Conservation (phyloP, 37 sponge, comb jelly and placozoan genomes). For the Theonella swinhoei region DNA sequence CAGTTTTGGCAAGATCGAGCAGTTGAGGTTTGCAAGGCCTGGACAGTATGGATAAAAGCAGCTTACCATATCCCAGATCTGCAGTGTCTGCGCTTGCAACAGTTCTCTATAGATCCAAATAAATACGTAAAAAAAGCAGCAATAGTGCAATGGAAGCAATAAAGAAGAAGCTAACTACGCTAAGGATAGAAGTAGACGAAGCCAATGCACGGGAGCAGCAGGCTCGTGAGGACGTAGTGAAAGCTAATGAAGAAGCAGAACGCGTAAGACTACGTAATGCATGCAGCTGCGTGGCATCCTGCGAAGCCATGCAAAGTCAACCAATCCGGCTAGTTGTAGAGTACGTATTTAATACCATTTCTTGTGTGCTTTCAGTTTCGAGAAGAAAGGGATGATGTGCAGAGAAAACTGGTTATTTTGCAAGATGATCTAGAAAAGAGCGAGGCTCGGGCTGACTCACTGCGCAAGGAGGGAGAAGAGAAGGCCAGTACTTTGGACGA, state of each 20-base stretch:
- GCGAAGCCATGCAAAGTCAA: background rate
- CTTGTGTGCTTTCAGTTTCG: background rate
- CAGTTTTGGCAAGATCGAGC: no score
- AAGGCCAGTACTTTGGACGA: slow-evolving; percentile 3
- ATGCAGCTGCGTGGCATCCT: background rate
- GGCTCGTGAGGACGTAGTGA: slow-evolving; percentile 17
- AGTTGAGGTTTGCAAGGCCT: no score
- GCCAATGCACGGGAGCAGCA: slow-evolving; percentile 1
- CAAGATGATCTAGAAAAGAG: slow-evolving; percentile 62
- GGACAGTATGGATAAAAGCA: no score
- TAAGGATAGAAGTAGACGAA: slow-evolving; percentile 36
- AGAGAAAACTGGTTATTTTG: slow-evolving; percentile 39
- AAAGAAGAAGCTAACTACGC: slow-evolving; percentile 47
- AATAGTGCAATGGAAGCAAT: slow-evolving; percentile 64
- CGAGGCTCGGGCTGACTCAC: slow-evolving; percentile 9
- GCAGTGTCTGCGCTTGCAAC: no score
- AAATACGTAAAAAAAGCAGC: no score
- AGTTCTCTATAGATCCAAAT: no score
- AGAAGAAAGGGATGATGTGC: slow-evolving; percentile 17
- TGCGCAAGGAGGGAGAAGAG: background rate
- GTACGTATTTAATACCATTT: background rate
- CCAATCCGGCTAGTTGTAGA: no score
- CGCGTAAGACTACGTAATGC: slow-evolving; percentile 18
- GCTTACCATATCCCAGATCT: no score
- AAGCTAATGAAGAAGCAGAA: slow-evolving; percentile 23